Evolutionary conservation across 1,140 invertebrate genomes (phyloP).

Genomic region (Cataglyphis hispanica): DNA sequence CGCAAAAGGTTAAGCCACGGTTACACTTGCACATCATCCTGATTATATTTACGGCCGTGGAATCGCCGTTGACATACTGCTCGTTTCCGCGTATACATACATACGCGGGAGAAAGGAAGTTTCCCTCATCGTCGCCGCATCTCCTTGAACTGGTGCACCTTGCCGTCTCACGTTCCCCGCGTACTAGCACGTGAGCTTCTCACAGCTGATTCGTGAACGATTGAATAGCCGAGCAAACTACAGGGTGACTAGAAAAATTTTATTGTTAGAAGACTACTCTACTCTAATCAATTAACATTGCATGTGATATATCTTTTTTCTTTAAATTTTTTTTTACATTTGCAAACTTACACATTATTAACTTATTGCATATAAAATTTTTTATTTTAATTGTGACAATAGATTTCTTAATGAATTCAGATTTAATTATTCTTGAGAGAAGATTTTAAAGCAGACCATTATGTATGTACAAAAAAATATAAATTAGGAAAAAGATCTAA

Average conservation of each 20-base stretch:
- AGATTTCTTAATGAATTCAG: neutral
- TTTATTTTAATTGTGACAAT: neutral
- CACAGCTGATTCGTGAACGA: conserved; percentile 27
- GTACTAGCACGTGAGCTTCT: neutral
- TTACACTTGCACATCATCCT: neutral
- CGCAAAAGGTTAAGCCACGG: conserved; percentile 5
- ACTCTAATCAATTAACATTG: neutral
- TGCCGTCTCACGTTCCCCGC: conserved; percentile 31
- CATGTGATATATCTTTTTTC: neutral
- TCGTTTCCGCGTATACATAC: conserved; percentile 20
- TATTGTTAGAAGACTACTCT: neutral
- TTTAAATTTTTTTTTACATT: neutral
- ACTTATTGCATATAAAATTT: neutral
- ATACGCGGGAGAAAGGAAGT: conserved; percentile 66
- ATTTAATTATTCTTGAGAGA: neutral
- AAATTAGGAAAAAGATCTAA: conserved; percentile 1
- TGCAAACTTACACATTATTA: neutral
- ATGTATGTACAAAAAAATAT: neutral
- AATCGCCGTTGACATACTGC: conserved; percentile 22
- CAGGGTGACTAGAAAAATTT: neutral
- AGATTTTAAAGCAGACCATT: neutral
- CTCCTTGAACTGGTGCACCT: conserved; percentile 49
- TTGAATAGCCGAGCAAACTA: neutral
- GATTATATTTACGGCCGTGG: conserved; percentile 3
- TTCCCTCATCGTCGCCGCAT: conserved; percentile 55